Base-by-base conservation (phyloP, 2,797 vertebrate genomes). In the Ceyx erithaca region DNA sequence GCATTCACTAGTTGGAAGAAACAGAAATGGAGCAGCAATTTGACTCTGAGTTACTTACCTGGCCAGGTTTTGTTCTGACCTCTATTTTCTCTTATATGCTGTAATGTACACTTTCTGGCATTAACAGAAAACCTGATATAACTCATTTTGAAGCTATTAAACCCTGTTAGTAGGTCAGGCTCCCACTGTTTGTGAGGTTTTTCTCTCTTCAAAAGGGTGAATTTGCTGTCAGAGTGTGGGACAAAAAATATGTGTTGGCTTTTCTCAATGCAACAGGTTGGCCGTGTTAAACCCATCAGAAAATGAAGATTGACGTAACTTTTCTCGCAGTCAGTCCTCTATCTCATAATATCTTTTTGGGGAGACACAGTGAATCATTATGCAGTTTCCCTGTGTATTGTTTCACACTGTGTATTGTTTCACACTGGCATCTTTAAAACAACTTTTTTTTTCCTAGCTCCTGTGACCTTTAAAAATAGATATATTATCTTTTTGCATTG, bases 1-100 rank as follows among this genome's bases (percentile, higher is more conserved):
- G 92, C 83, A 95, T 91, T 95, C 94, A 71, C 45, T 51, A 82
- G 71, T 68, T 91, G 64, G 83, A 90, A 77, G 61, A 86, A 91
- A 80, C 33, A 35, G 70, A 71, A 91, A 82, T 3, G 23, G 43
- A 94, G 91, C 91, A 96, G 92, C 91, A 91, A 70, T 89, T 85
- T 73, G 69, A 72, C 61, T 92, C 33, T 49, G 73, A 93, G 78
- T 90, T 80, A 73, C 61, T 80, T 70, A 86, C 68, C 80, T 61
- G 49, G 48, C 41, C 37, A 88, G 25, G 49, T 84, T 94, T 92
- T 45, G 59, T 25, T 35, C 54, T 84, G 68, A 87, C 49, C 46
- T 84, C 31, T 55, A 5, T 54, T 63, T 68, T 68, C 41, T 75
- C 18, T 59, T 45, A 43, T n/a, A 30, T 89, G 71, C 54, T 62